Base-by-base conservation (phyloP, 2,888 invertebrate genomes). In the Mesochorus sp. region DNA sequence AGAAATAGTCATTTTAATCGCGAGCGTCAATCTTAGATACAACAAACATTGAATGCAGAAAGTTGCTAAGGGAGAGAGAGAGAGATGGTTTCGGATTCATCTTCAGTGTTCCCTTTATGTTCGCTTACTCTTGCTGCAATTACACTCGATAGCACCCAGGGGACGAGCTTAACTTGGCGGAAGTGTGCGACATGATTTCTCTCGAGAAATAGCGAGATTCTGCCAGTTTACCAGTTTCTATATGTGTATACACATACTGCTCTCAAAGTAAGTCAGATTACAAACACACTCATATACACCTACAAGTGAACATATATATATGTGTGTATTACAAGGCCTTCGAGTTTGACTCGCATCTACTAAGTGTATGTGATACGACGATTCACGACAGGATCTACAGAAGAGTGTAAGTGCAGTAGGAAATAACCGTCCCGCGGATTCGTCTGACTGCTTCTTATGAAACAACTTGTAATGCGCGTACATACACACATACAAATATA, bases 131-230 rank as follows among this genome's bases (percentile, higher is more conserved):
- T 84, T 77, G 79, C 80, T 80, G 82, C 84, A 85, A 85, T 85
- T 85, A 84, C 81, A 83, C 79, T 81, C 81, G 82, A 85, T 84
- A 83, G 85, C 82, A 80, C 85, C 81, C 85, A 24, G 51, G 83
- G 79, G 85, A 81, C 74, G 80, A n/a, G 26, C 80, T 83, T 80
- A 82, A 83, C 77, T 84, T 83, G 81, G 72, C 79, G 80, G 83
- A 83, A 82, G 81, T 80, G 83, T 79, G 83, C 81, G 83, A 80
- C 82, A 83, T 85, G 85, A 85, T 85, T 85, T 85, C 85, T 85
- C 85, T 73, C 78, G 78, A 85, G 85, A 82, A 85, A 85, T 85
- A 84, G 80, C 80, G 76, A 71, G 49, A 72, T 62, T 76, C 64
- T 31, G 73, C n/a, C n/a, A n/a, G n/a, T n/a, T n/a, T n/a, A n/a